Evolutionary conservation across 2,888 invertebrate genomes (phyloP), one percentile per base, ranked within the genome.

Genomic region (Torymus texanus): DNA sequence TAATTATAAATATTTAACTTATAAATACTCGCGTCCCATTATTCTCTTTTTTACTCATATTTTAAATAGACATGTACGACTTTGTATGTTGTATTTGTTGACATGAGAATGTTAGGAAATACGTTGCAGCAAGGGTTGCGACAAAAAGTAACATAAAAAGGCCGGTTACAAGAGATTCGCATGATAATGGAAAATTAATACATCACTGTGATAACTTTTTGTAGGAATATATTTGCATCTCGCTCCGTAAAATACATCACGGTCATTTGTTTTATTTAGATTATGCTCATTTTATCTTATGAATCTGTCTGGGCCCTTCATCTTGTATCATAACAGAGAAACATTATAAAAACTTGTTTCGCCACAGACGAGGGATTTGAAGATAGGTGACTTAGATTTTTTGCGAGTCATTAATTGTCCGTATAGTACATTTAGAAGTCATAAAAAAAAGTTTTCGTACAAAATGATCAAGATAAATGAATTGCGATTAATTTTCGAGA

Each of bases 231-330:
- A 18, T 62, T 62, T 18, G 61, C 41, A 53, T 61, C 24, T 53
- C 21, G 29, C 63, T 29, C 16, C 24, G 2, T 56, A 55, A 67
- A 56, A 67, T 67, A 67, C 55, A 55, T 67, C 61, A 1, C 16
- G 16, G 29, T 68, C 68, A 55, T 75, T 75, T 68, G 68, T 68
- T 29, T 58, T 16, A 75, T 75, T 75, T 68, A 75, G 61, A 75
- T 75, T 75, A 75, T 62, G 16, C 58, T 41, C 61, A 55, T 53
- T 62, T 68, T 41, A 75, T 75, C 68, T 55, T 68, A 14, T 67
- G 29, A 55, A 75, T 68, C 75, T 65, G 61, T 62, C 55, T 55
- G 62, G 55, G 56, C 75, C 75, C 75, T 75, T 75, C 55, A 18
- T 59, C 55, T 61, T 29, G n/a, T 68, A 61, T 66, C 75, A 59